Conservation (phyloP, 2,888 invertebrate species). For the Drosophila maculinotata region DNA sequence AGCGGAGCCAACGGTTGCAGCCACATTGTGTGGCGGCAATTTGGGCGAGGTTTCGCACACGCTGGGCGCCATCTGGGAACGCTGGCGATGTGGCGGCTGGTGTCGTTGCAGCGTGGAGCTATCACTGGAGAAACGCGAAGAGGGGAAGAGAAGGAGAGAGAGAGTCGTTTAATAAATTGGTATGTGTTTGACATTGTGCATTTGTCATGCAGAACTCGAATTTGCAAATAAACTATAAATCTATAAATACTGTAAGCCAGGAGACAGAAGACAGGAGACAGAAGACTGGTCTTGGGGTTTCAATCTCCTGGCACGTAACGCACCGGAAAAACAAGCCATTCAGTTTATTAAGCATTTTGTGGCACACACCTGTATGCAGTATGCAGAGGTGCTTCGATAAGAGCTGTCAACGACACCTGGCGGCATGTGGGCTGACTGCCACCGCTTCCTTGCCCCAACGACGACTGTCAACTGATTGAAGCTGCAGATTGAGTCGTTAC, state of each 20-base stretch:
- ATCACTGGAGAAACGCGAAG: constrained; percentile 85
- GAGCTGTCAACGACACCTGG: constrained; percentile 69
- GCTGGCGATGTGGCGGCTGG: constrained; percentile 41
- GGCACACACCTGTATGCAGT: constrained; percentile 1
- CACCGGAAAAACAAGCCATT: constrained; percentile 79
- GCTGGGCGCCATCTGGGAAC: constrained; percentile 85
- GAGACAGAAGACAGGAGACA: too few species aligned
- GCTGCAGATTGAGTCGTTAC: constrained; percentile 51
- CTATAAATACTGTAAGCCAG: neutral
- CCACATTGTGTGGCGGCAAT: constrained; percentile 67
- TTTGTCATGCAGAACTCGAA: constrained; percentile 70
- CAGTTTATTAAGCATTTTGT: constrained; percentile 73
- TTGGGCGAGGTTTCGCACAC: constrained; percentile 83
- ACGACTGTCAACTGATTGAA: constrained; percentile 48
- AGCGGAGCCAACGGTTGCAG: constrained; percentile 2
- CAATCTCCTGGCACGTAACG: constrained; percentile 48
- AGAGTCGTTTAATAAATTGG: constrained; percentile 50
- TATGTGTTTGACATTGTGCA: constrained; percentile 48
- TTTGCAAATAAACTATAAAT: constrained; percentile 55
- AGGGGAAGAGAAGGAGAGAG: constrained; percentile 44
- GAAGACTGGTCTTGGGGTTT: constrained; percentile 20
- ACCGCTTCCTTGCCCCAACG: constrained; percentile 43
- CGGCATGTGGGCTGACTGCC: constrained; percentile 29
- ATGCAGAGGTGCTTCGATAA: too few species aligned
- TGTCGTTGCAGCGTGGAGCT: constrained; percentile 82